Evolutionary conservation across 2,113 vertebrate species (phyloP), one percentile per base, ranked within the genome.

Genomic region (Aegotheles bennettii): DNA sequence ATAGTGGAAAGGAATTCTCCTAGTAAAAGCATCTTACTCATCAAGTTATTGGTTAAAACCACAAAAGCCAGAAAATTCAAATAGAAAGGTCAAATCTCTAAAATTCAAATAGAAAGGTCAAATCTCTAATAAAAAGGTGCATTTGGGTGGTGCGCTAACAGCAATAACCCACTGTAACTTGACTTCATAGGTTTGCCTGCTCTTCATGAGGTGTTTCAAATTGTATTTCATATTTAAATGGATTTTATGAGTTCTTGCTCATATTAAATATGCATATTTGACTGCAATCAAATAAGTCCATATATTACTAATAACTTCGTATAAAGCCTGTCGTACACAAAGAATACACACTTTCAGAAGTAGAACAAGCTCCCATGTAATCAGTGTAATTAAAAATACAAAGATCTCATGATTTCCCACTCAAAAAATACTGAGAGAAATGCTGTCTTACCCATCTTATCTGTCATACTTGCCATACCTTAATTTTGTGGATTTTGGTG

Each of bases 321-420:
- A 82, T 53, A 75, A 89, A 94, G 81, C 47, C 65, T 94, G 84
- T 77, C 81, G 87, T 28, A 74, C 0, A 33, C 64, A 75, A 87
- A 94, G 80, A 94, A 95, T 16, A 89, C 60, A 84, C 43, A 78
- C 48, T 87, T 94, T 60, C 74, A 91, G 82, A 91, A 76, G 84
- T 78, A 82, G 77, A 93, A 87, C 7, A 57, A 76, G 33, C 43
- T 89, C 51, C 64, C n/a, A 48, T 61, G 53, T 42, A 84, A 87
- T 67, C 61, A 13, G 50, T 1, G 3, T 84, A 87, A 89, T 82
- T 79, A 83, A 89, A 95, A 93, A 82, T 26, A 79, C 31, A 75
- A 9, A 93, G 67, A 91, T 71, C 33, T 87, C 48, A 82, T 78
- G 82, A 93, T 42, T 83, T 86, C 50, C 69, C 53, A 61, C 74